phyloP scores from a whole-genome alignment of 2,113 vertebrate species.

The Pseudorhombus dupliciocellatus region DNA sequence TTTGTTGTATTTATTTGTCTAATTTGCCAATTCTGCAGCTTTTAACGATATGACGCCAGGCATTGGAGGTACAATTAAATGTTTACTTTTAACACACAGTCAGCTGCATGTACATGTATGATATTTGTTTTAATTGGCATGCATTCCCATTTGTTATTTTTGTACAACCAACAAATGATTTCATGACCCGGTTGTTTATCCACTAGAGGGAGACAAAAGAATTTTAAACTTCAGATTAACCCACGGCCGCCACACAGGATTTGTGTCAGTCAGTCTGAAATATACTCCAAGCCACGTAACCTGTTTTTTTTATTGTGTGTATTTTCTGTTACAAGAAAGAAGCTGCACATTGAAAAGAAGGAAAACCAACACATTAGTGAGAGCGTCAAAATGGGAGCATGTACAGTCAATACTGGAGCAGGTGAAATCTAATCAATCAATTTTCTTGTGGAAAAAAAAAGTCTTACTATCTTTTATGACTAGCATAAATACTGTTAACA shows the following conservation, averaged over 20 bases:
- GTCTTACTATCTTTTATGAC: conserved; percentile 16
- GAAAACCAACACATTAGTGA: conserved; percentile 19
- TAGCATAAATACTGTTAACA: conserved; percentile 38
- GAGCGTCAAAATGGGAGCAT: conserved; percentile 32
- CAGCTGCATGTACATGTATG: conserved; percentile 18
- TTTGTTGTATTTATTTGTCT: conserved; percentile 38
- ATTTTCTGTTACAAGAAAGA: conserved; percentile 45
- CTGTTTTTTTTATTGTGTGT: conserved; percentile 51
- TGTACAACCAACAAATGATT: conserved; percentile 2
- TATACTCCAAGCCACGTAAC: not conserved
- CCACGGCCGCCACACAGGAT: not conserved
- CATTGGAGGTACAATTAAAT: not conserved
- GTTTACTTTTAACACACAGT: not conserved
- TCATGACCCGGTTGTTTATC: conserved; percentile 13
- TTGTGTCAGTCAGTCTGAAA: conserved; percentile 5
- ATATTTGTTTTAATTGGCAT: not conserved
- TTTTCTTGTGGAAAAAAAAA: conserved; percentile 21
- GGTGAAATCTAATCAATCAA: conserved; percentile 30
- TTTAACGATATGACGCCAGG: not conserved
- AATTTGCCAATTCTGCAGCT: conserved; percentile 12
- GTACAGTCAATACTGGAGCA: conserved; percentile 34
- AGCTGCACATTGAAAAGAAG: conserved; percentile 50
- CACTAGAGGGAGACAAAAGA: conserved; percentile 58
- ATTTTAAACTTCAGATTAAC: conserved; percentile 1
- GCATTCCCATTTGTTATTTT: not conserved